Evolutionary conservation across 2,888 invertebrate genomes (phyloP), one percentile per base, ranked within the genome.

Genomic region (Altica lythri): DNA sequence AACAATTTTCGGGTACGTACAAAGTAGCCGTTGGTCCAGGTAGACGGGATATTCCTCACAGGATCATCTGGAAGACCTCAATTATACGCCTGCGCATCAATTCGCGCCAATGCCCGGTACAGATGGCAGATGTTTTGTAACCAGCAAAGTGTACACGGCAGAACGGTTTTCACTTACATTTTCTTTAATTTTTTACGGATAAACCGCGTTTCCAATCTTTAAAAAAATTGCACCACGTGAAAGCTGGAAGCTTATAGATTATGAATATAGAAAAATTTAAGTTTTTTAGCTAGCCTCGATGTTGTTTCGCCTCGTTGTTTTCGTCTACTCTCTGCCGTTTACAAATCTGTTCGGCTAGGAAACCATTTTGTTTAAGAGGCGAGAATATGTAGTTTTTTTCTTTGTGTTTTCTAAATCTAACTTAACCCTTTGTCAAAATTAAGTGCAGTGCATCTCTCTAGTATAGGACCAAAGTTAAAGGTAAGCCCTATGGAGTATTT

Each of bases 71-170:
- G 49, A 53, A 56, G 29, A 45, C 18, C 55, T 50, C 19, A 34
- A 32, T 17, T 34, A 27, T 61, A 58, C 67, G 67, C 66, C 47
- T 56, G 73, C 75, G 75, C 65, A 66, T 53, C 60, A 62, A 65
- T 77, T 75, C 75, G 76, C 77, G 77, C 77, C 76, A 77, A 77
- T 72, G 75, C 74, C 73, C 71, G 75, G 74, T 74, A 74, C 76
- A 76, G 75, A 76, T 77, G 75, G 77, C 76, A 77, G 76, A 77
- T 77, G 77, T 77, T 77, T 77, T 75, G 75, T 75, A 75, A 75
- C 72, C 70, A 67, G 63, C 60, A 62, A 66, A 66, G 67, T 68
- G 69, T 65, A 67, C 69, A 71, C 70, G 71, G 70, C 64, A 67
- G 63, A 65, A 55, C 63, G 62, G 64, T 67, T 66, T 65, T 60